Evolutionary conservation across 64 coral and sea anemone genomes (phyloP).

Genomic region (Catalaphyllia jardinei): DNA sequence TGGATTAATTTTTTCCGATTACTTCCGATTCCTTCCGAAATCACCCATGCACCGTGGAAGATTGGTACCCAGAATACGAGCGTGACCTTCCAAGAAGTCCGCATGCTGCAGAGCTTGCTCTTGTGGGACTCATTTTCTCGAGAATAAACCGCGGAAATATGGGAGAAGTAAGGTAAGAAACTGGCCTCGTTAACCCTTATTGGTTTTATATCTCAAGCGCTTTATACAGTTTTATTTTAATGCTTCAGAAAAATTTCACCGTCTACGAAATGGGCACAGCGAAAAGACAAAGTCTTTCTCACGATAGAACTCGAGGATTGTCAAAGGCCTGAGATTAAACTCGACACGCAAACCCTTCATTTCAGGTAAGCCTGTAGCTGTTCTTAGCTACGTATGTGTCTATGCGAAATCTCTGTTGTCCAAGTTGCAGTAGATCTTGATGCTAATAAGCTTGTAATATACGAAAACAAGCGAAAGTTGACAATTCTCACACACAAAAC

Average conservation of each 20-base stretch:
- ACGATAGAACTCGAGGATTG: conserved; percentile 90
- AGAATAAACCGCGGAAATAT: not conserved
- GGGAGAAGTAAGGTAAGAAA: conserved; percentile 58
- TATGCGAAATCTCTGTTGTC: not conserved
- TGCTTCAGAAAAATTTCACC: conserved; percentile 60
- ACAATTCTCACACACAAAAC: too few species aligned
- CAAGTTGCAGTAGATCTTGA: not conserved
- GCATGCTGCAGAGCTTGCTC: not conserved
- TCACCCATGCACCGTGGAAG: not conserved
- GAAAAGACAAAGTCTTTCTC: conserved; percentile 80
- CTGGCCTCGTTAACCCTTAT: not conserved
- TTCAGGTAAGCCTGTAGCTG: conserved; percentile 59
- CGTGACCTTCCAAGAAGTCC: conserved; percentile 5
- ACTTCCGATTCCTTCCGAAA: not conserved
- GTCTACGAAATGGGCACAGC: conserved; percentile 86
- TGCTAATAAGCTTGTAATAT: not conserved
- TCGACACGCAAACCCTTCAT: conserved; percentile 57
- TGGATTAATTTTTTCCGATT: not conserved
- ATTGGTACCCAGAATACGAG: not conserved
- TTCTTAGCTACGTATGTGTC: not conserved
- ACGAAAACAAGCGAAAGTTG: too few species aligned
- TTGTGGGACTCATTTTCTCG: not conserved
- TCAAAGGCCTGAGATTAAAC: conserved; percentile 58
- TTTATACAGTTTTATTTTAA: conserved; percentile 4
- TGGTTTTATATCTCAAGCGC: not conserved